phyloP scores from a whole-genome alignment of 2,888 invertebrate species.

The Calliopum simillimum region DNA sequence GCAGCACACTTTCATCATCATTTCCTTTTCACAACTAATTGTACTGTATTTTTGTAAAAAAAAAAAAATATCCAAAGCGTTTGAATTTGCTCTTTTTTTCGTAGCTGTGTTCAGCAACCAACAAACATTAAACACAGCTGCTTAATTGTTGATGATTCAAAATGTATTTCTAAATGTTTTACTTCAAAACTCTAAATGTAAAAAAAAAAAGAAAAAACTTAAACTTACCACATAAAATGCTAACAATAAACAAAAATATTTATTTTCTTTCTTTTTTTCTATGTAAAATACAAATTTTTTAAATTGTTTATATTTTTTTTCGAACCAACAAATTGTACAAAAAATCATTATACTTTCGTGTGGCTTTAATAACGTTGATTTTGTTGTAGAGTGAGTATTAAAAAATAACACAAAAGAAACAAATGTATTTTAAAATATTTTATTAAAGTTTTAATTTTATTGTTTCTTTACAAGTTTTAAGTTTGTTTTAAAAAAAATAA shows the following conservation, averaged over 20 bases:
- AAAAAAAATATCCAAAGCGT: slow-evolving; percentile 15
- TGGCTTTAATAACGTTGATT: slow-evolving; percentile 63
- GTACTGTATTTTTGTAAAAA: slow-evolving; percentile 4
- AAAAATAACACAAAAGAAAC: too few species aligned
- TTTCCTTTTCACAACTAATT: slow-evolving; percentile 5
- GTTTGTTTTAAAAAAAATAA: slow-evolving; percentile 20
- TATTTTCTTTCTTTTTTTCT: slow-evolving; percentile 41
- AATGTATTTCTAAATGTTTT: slow-evolving; percentile 19
- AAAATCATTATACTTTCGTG: slow-evolving; percentile 52
- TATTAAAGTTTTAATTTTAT: slow-evolving; percentile 24
- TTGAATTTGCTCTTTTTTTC: slow-evolving; percentile 15
- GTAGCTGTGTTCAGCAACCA: slow-evolving; percentile 24
- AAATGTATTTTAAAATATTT: slow-evolving; percentile 33
- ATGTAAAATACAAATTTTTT: slow-evolving; percentile 37
- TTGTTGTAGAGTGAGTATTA: slow-evolving; percentile 62
- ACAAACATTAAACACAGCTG: slow-evolving; percentile 31
- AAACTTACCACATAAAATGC: slow-evolving; percentile 45
- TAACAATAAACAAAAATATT: slow-evolving; percentile 55
- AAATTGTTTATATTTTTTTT: slow-evolving; percentile 35
- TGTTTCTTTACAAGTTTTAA: background rate
- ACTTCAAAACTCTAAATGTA: slow-evolving; percentile 4
- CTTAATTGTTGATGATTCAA: slow-evolving; percentile 22
- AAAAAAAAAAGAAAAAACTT: slow-evolving; percentile 40
- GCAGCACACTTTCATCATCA: slow-evolving; percentile 16
- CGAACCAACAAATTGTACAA: slow-evolving; percentile 39